Evolutionary conservation across 2,113 vertebrate species (phyloP), one percentile per base, ranked within the genome.

Genomic region (Chelonoidis abingdonii): DNA sequence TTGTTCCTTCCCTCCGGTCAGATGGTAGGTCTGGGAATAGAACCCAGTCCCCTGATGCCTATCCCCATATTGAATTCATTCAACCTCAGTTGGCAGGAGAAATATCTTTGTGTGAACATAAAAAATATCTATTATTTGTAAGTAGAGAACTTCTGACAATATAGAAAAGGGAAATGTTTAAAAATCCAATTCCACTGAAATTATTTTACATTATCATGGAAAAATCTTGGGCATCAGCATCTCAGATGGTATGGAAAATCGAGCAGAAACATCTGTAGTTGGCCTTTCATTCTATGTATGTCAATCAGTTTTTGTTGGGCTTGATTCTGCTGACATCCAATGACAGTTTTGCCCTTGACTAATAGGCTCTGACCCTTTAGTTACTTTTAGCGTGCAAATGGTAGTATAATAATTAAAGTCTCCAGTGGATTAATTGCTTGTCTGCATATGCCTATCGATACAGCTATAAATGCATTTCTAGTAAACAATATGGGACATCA

Each of bases 401-500:
- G 35, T 38, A 21, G 49, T 59, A 11, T 75, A 91, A 94, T 75
- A 86, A 81, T 25, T 12, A 76, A 24, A 79, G n/a, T 87, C 89
- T 78, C 54, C 14, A 89, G 79, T 62, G 50, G 59, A 54, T 91
- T 91, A 88, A 81, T 76, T 35, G 35, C 50, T 85, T 79, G 81
- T 57, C 80, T 80, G 38, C 47, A 24, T 80, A 92, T 86, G 90
- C 72, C 92, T 72, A 80, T 69, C 57, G 69, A 53, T 53, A 90
- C 27, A n/a, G 62, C 24, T 87, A 69, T 38, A 52, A 22, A 78
- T 72, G 24, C 5, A 57, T 89, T 95, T 92, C 84, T 93, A 54
- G 91, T n/a, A 79, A 88, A 85, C 79, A 16, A 16, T 56, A 65
- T 27, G 80, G 87, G 94, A 95, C 92, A 95, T 89, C 89, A 96